Evolutionary conservation across 2,888 invertebrate genomes (phyloP), one percentile per base, ranked within the genome.

Genomic region (Metopia argyrocephala): DNA sequence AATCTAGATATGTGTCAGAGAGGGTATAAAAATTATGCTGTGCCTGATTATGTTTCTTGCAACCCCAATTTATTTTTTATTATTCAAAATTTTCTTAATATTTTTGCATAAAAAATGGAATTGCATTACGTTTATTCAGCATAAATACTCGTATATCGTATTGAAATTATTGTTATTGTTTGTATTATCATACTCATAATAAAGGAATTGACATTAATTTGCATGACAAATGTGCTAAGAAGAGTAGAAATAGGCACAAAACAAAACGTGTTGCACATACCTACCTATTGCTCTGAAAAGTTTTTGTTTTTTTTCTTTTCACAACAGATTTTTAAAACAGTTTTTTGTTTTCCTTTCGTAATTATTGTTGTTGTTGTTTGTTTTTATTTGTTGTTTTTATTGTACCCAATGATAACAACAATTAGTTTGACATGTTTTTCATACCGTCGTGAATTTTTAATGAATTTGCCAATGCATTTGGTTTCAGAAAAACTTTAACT

Each of bases 361-460:
- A 64, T 54, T 31, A 57, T 76, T 76, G 38, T 59, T 71, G 61
- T 61, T 68, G 56, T 70, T 73, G 38, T 56, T n/a, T 27, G 52
- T 54, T 15, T 23, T 57, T 56, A 31, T 20, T 66, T 61, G 57
- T 56, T 46, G 45, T 64, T 76, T 38, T 65, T 71, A 54, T 61
- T 69, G 56, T 1, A 1, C 48, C 65, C 70, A 74, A 81, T 78
- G 74, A 65, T 66, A 66, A 70, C 59, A 81, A 81, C 74, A 78
- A 81, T 78, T 81, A 78, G 81, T 52, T 70, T 81, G 78, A 81
- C 78, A 78, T 81, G 78, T 54, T 71, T 66, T 76, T 62, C 62
- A 57, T 80, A 62, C 31, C 12, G 31, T 12, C 31, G 31, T 31
- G 7, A 2, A 3, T 31, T 7, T 38, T 38, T 38, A 12, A 1